A percentile compares a stretch with the other conserved stretches of the same genome.
phyloP scores from a whole-genome alignment of 2,888 invertebrate species.

The Augochlorella aurata region DNA sequence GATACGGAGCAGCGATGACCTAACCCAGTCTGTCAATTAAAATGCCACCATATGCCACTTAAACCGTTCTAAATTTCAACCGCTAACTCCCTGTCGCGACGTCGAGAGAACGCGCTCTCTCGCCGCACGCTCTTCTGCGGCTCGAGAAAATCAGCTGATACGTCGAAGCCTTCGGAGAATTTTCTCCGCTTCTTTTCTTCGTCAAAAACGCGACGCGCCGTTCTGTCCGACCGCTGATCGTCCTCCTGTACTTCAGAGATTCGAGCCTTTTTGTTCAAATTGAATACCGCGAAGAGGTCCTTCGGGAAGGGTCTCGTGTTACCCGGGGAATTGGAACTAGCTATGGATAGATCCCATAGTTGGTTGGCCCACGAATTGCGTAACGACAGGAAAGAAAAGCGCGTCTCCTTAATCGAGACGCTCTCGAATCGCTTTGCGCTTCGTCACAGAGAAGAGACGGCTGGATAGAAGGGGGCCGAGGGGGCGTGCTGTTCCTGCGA shows the following conservation, averaged over 20 bases:
- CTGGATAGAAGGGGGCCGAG: neutral
- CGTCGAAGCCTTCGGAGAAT: no score
- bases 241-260: no score
- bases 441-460: neutral
- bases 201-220: no score
- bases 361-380: constrained; percentile 51
- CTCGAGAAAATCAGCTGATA: neutral
- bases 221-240: no score
- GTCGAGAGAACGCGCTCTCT: neutral
- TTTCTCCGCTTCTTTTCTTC: no score
- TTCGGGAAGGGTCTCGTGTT: no score
- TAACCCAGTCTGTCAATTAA: constrained; percentile 78
- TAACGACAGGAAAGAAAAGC: constrained; percentile 50
- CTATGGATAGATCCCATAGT: neutral
- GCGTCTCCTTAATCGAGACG: constrained; percentile 27
- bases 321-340: no score
- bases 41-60: constrained; percentile 77
- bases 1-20: constrained; percentile 73
- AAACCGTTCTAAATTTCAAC: constrained; percentile 71
- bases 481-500: constrained; percentile 32
- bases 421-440: constrained; percentile 16
- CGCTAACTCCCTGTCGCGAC: constrained; percentile 48
- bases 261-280: no score
- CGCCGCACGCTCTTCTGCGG: neutral
- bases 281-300: no score